A percentile compares a stretch with the other conserved stretches of the same genome.
Evolutionary conservation across 2,888 invertebrate species (phyloP).

Genomic region (Ichneumon xanthorius): DNA sequence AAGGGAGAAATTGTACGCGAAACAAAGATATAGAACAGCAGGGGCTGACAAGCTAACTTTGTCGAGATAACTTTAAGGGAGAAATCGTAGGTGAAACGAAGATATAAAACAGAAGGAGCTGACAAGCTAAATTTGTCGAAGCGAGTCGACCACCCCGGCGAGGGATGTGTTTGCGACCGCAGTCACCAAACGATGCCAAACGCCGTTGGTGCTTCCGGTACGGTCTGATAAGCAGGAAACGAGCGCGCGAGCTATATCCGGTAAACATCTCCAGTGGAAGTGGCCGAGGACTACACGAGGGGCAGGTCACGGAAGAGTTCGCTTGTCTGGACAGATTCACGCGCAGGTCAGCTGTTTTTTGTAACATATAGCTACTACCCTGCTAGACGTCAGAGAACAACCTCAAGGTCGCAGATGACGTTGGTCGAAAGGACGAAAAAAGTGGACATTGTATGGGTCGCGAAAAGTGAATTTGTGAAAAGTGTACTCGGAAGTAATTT

Average conservation of each 20-base stretch:
- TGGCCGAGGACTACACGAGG: background rate
- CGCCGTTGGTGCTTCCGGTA: background rate
- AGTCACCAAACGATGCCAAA: conserved; percentile 2
- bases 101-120: background rate
- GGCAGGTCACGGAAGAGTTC: conserved; percentile 30
- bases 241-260: conserved; percentile 30
- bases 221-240: conserved; percentile 17
- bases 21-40: too few species aligned
- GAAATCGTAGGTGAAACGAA: too few species aligned
- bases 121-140: background rate
- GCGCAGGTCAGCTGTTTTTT: conserved; percentile 13
- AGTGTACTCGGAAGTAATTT: background rate
- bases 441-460: background rate
- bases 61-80: too few species aligned
- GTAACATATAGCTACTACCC: conserved; percentile 2
- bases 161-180: background rate
- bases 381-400: conserved; percentile 36
- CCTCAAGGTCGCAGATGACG: conserved; percentile 59
- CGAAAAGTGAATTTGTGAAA: background rate
- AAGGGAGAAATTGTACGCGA: too few species aligned
- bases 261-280: conserved; percentile 14
- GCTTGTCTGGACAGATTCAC: conserved; percentile 43
- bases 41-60: too few species aligned
- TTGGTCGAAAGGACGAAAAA: conserved; percentile 28
- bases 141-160: conserved; percentile 6